Base-by-base conservation (phyloP, 2,888 invertebrate species). In the Clivina fossor region DNA sequence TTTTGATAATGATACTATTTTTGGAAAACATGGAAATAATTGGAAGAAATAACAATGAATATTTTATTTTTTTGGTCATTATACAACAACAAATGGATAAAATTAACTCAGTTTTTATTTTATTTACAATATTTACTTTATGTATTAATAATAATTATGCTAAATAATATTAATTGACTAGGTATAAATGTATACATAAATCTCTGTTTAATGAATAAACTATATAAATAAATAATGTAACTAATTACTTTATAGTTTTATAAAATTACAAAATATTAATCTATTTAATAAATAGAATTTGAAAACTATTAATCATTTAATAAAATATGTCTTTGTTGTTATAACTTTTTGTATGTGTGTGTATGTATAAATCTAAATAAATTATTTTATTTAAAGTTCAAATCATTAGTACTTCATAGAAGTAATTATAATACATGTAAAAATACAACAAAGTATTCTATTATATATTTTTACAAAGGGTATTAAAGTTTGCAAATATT, bases 11-110 rank as follows among this genome's bases (percentile, higher is more conserved):
- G n/a, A n/a, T n/a, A n/a, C n/a, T n/a, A n/a, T n/a, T n/a, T n/a
- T n/a, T n/a, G n/a, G n/a, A n/a, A n/a, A n/a, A n/a, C n/a, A n/a
- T n/a, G n/a, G n/a, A n/a, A n/a, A n/a, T n/a, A n/a, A n/a, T n/a
- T n/a, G n/a, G n/a, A 4, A 35, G 47, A 47, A 40, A 30, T 50
- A 50, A 51, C 51, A 51, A 51, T 32, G 30, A 43, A 40, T 50
- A 28, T 28, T 51, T 51, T 43, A 44, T 43, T 48, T 40, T 16
- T 26, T 51, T 51, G 33, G 51, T 43, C 43, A 24, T 43, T 15
- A 51, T 41, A 51, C 51, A 51, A 50, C 51, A 51, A 51, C 43
- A 43, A 48, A 51, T 32, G 43, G 43, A 51, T 43, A 44, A 44
- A 44, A 15, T 24, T 46, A 5, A 46, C 30, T 18, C 15, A 35